Base-by-base conservation (phyloP, 23 tunicate genomes). In the Phallusia fumigata region DNA sequence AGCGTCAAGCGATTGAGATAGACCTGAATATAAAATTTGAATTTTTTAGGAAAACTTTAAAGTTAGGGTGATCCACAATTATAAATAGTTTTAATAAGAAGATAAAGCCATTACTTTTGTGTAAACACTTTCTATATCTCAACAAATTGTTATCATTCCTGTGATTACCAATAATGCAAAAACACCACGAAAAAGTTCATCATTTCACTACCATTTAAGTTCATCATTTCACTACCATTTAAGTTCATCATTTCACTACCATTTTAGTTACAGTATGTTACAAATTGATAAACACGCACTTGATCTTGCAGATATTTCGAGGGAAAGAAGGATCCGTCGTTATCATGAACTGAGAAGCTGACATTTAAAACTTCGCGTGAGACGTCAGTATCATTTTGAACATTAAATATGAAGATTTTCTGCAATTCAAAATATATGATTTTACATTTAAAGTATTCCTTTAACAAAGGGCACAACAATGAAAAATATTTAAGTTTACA, bases 371-470 rank as follows among this genome's bases (percentile, higher is more conserved):
- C 83, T 0, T 86, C 90, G 10, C 65, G 81, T 0, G 33, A 30
- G 21, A 94, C 98, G 79, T 94, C 94, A 15, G 98, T 94, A 75
- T 94, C 98, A 72, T 94, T 94, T 89, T 89, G 98, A 44, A 94
- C 94, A 89, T 94, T 94, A 88, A 94, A 94, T 15, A 94, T 79
- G 64, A 72, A 94, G 16, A 94, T 83, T 58, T 89, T 83, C 98
- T 94, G 85, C 73, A 52, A 58, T 44, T 76, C n/a, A n/a, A n/a
- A n/a, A n/a, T n/a, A n/a, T n/a, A n/a, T n/a, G n/a, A n/a, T n/a
- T n/a, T n/a, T n/a, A n/a, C n/a, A n/a, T n/a, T n/a, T n/a, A n/a
- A n/a, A n/a, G n/a, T n/a, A n/a, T n/a, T n/a, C n/a, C n/a, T n/a
- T n/a, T n/a, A n/a, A n/a, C n/a, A n/a, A n/a, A n/a, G n/a, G n/a